These are phyloP conservation scores for Hermodice carunculata DNA, from an alignment of 2,888 invertebrate genomes.

Conservation along the genomic window DNA sequence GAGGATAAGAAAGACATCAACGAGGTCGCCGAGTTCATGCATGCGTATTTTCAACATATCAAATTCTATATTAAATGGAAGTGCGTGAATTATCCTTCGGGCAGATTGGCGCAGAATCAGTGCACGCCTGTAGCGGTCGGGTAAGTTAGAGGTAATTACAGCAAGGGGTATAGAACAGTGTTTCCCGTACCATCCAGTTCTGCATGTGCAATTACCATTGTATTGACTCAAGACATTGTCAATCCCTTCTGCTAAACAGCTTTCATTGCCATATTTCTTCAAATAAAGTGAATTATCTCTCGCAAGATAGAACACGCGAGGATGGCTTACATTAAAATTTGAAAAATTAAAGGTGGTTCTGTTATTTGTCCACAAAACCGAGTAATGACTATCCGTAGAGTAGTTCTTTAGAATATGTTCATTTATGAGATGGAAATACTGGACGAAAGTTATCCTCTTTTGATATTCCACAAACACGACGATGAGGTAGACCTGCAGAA, in stretches of 20 bases:
- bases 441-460: too few relatives aligned
- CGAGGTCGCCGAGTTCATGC: constrained; percentile 1
- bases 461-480: too few relatives aligned
- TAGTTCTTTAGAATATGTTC: too few relatives aligned
- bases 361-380: too few relatives aligned
- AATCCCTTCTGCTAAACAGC: neutral
- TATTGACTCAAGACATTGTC: neutral
- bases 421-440: too few relatives aligned
- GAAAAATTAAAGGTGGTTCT: too few relatives aligned
- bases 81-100: constrained; percentile 7
- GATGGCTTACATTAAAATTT: too few relatives aligned
- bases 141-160: neutral
- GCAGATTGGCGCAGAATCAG: neutral
- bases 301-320: too few relatives aligned
- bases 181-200: neutral
- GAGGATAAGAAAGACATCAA: constrained; percentile 16
- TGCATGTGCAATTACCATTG: neutral
- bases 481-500: too few relatives aligned
- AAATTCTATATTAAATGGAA: constrained; percentile 19
- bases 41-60: constrained; percentile 14
- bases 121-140: neutral
- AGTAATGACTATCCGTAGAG: too few relatives aligned
- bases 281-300: too few relatives aligned
- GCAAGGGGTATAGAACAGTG: neutral
- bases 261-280: too few relatives aligned